Evolutionary conservation across 1,140 invertebrate species (phyloP).

Genomic region (Brachionus rubens): DNA sequence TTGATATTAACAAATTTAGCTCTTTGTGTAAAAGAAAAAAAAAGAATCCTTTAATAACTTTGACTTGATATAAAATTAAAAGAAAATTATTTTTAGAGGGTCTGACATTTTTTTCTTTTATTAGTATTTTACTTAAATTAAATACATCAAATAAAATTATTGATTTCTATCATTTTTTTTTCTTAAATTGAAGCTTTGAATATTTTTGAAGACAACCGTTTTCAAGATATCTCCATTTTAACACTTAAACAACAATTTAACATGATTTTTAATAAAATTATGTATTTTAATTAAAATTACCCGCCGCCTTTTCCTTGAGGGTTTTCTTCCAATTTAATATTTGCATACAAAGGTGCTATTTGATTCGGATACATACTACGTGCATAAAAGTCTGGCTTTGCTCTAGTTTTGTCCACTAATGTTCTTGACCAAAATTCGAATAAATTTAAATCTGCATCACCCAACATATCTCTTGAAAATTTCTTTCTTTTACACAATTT

Average conservation of each 20-base stretch:
- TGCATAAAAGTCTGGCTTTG: slow-evolving; percentile 26
- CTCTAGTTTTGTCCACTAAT: not conserved
- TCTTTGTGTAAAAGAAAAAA: too few relatives aligned
- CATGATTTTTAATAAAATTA: slow-evolving; percentile 23
- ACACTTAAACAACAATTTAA: slow-evolving; percentile 18
- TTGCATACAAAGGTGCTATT: slow-evolving; percentile 39
- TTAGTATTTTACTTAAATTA: too few relatives aligned
- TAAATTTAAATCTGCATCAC: not conserved
- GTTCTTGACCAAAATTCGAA: slow-evolving; percentile 26
- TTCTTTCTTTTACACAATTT: slow-evolving; percentile 30
- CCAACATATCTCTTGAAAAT: slow-evolving; percentile 20
- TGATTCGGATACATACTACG: slow-evolving; percentile 12
- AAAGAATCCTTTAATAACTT: too few relatives aligned
- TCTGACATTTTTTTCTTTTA: too few relatives aligned
- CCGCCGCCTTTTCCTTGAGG: not conserved
- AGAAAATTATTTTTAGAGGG: too few relatives aligned
- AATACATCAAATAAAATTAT: too few relatives aligned
- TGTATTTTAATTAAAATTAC: too few relatives aligned
- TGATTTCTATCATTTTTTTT: too few relatives aligned
- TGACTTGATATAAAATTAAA: too few relatives aligned
- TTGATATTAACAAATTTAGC: too few relatives aligned
- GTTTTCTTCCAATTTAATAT: slow-evolving; percentile 29
- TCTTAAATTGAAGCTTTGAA: too few relatives aligned
- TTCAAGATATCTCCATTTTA: slow-evolving; percentile 38
- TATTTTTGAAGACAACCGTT: too few relatives aligned